A percentile compares a stretch with the other conserved stretches of the same genome.
Conservation (phyloP, 2,888 invertebrate genomes). For the Masnerella sp. region DNA sequence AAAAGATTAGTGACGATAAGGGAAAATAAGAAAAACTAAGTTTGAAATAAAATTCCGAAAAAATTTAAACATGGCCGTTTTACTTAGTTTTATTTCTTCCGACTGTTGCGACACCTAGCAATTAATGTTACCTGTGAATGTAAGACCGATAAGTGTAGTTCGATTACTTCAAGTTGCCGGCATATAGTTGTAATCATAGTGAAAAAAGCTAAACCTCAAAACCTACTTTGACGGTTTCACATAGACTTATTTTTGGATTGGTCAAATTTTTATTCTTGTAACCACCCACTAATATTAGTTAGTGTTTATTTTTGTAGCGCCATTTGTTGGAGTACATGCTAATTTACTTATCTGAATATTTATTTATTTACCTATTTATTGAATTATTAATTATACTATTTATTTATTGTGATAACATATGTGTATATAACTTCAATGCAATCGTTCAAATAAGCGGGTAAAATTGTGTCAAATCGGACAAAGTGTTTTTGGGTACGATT, state of each 20-base stretch:
- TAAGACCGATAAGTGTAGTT: slow-evolving; percentile 39
- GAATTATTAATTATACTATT: slow-evolving; percentile 27
- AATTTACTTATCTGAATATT: slow-evolving; percentile 4
- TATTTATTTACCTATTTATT: slow-evolving; percentile 12
- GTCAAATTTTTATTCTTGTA: slow-evolving; percentile 19
- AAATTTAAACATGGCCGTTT: background rate
- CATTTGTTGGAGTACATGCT: background rate
- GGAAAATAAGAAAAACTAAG: slow-evolving; percentile 16
- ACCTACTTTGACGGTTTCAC: slow-evolving; percentile 34
- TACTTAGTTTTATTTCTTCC: slow-evolving; percentile 29
- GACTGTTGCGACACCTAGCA: slow-evolving; percentile 37
- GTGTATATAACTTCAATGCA: slow-evolving; percentile 37
- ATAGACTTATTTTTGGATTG: slow-evolving; percentile 10
- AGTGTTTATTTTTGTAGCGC: slow-evolving; percentile 36
- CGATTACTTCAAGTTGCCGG: slow-evolving; percentile 27
- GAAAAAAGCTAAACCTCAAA: slow-evolving; percentile 30
- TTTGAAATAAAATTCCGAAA: slow-evolving; percentile 47
- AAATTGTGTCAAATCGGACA: slow-evolving; percentile 51
- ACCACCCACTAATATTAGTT: slow-evolving; percentile 8
- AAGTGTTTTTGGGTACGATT: slow-evolving; percentile 50
- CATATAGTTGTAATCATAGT: slow-evolving; percentile 37
- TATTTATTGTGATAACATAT: slow-evolving; percentile 28
- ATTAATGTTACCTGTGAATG: slow-evolving; percentile 44
- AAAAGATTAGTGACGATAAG: slow-evolving; percentile 14
- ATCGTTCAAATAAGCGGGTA: slow-evolving; percentile 36